Percentiles rank a stretch among this genome's conserved stretches.
Conservation (phyloP, 2,888 invertebrate genomes). For the Andrena camellia region DNA sequence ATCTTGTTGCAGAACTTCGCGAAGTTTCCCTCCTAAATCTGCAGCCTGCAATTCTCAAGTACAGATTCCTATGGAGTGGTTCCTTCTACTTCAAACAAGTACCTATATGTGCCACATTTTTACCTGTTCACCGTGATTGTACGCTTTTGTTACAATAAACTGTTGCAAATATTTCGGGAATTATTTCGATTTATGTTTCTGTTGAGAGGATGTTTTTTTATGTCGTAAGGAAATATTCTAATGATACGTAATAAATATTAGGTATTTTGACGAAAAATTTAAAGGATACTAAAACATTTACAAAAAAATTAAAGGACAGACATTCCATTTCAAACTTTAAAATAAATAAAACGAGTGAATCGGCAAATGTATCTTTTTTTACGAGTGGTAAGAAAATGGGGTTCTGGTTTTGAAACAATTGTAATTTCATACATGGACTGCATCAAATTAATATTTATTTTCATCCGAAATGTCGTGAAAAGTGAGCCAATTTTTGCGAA, state of each 20-base stretch:
- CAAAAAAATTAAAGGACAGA: too few relatives aligned
- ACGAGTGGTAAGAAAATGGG: neutral
- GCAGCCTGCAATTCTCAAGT: conserved; percentile 14
- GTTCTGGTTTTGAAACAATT: neutral
- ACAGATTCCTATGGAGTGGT: conserved; percentile 7
- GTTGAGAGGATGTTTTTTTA: too few relatives aligned
- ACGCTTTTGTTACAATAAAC: neutral
- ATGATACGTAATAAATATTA: too few relatives aligned
- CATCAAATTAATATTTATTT: neutral
- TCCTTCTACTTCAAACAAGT: neutral
- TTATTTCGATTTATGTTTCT: too few relatives aligned
- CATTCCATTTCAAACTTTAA: neutral
- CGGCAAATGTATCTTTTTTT: neutral
- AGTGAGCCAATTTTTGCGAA: neutral
- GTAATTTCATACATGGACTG: neutral
- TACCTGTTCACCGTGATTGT: neutral
- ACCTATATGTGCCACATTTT: neutral
- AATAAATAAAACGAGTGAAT: neutral
- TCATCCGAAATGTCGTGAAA: neutral
- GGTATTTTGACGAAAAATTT: too few relatives aligned
- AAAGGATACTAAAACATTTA: too few relatives aligned
- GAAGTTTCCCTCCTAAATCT: conserved; percentile 39
- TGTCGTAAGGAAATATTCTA: too few relatives aligned
- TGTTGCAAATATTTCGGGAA: too few relatives aligned
- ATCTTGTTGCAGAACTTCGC: conserved; percentile 31